Base-by-base conservation (phyloP, 2,888 invertebrate genomes). In the Drosophila rellima region DNA sequence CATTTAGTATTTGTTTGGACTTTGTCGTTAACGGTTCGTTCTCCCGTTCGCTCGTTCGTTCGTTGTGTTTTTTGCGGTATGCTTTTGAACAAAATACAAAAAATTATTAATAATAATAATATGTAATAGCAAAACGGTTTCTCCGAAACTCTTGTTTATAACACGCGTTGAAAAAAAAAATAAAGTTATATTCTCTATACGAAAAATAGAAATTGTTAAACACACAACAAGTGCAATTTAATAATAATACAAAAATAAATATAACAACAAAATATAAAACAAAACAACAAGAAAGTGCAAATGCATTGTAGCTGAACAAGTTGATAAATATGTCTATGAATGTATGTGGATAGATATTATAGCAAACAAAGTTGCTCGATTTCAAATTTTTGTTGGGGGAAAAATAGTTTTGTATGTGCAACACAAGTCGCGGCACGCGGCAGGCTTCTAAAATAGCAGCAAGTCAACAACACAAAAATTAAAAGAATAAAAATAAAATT, bases 1-100 rank as follows among this genome's bases (percentile, higher is more conserved):
- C 75, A 75, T 75, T 75, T 75, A 75, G 74, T 75, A 90, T 91
- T 92, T 92, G 91, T 91, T 92, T 92, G 91, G 85, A 90, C 91
- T 87, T 91, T 89, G 91, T 89, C 83, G 89, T 90, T 87, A 82
- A 83, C 91, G 92, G 91, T 91, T 87, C 75, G 79, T 79, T 72
- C 72, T 75, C 52, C 61, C 84, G 81, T 74, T 83, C 88, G 76
- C 57, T 74, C 86, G 76, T 77, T 79, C 80, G 76, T 79, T 79
- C 70, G 80, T 79, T 80, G 74, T 78, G 70, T 67, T 83, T 63
- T 64, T 69, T 76, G 78, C 75, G 78, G 78, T 78, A 78, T 78
- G 78, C 78, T 74, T 78, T 78, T 78, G 64, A 71, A 79, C 60
- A 76, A 80, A 71, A 50, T 26, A 55, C 42, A 45, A 47, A 50